Evolutionary conservation across 2,888 invertebrate species (phyloP), one percentile per base, ranked within the genome.

Genomic region (Lymantria monacha): DNA sequence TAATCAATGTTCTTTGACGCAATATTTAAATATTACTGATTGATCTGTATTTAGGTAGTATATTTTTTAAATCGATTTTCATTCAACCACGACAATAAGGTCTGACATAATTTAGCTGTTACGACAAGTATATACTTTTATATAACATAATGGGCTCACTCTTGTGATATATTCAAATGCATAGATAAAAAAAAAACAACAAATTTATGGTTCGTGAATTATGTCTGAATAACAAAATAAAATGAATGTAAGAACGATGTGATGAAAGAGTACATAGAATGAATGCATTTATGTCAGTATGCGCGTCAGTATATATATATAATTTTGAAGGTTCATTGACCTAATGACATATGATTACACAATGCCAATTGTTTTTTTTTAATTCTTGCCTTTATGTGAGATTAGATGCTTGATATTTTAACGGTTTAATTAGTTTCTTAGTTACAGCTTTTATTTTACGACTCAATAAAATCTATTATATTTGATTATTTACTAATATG

Each of bases 121-220:
- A 12, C 42, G 30, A 37, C 30, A 44, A 38, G 7, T 10, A 10
- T 31, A 31, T 14, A 22, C 10, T 33, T 33, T 47, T 47, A 47
- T 48, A 14, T 48, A 48, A 48, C 22, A 43, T 44, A 44, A 31
- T 40, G 48, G 43, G 33, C 33, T 10, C 33, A 10, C 7, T 33
- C 33, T 33, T 7, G 9, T 33, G 33, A 33, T 33, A 33, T 33
- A 33, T 33, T 33, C 33, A 33, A 33, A 33, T 33, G 33, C 33
- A 33, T 10, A 33, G 9, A 33, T 33, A 33, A 33, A 33, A 30
- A n/a, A 30, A 30, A 53, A 33, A 33, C 33, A 33, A 33, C 33
- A 33, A 33, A 33, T 33, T 33, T 33, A 33, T 33, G 33, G 33
- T 33, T 33, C 33, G 33, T 33, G 33, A 33, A 33, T 33, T 33